A percentile compares a stretch with the other conserved stretches of the same genome.
Evolutionary conservation across 2,797 vertebrate species (phyloP).

Genomic region (Masticophis lateralis): DNA sequence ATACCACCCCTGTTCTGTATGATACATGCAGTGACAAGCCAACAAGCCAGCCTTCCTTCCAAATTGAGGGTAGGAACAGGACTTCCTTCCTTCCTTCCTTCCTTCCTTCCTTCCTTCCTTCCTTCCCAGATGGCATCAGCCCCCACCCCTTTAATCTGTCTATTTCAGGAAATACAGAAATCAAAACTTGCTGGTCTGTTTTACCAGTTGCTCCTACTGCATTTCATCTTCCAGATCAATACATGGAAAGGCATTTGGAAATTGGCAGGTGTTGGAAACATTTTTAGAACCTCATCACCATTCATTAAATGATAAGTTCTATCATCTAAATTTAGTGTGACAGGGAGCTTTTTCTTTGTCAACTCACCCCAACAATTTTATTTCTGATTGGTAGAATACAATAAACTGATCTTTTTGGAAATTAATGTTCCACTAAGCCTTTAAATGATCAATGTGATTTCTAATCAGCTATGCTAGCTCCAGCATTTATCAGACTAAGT

Average conservation of each 20-base stretch:
- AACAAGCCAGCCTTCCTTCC: not conserved
- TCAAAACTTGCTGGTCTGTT: not conserved
- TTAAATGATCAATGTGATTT: not conserved
- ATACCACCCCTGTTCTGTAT: no score
- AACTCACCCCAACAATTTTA: not conserved
- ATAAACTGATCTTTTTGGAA: not conserved
- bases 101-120: not conserved
- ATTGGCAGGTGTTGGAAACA: not conserved
- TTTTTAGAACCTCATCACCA: not conserved
- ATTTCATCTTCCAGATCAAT: not conserved
- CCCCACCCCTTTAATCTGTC: not conserved
- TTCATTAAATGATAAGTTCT: not conserved
- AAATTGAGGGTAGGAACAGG: not conserved
- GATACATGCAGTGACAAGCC: not conserved
- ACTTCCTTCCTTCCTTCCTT: no score
- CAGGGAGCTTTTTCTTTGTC: not conserved
- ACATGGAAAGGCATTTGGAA: not conserved
- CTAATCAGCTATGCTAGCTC: not conserved
- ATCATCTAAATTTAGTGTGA: not conserved
- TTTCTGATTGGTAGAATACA: not conserved
- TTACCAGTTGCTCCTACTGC: not conserved
- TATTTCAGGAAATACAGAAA: not conserved
- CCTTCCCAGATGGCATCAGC: not conserved
- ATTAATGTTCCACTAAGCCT: not conserved
- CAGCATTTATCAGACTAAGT: not conserved